Percentiles rank a stretch among this genome's conserved stretches.
phyloP scores from a whole-genome alignment of 2,113 vertebrate species.

The Oryzias woworae region DNA sequence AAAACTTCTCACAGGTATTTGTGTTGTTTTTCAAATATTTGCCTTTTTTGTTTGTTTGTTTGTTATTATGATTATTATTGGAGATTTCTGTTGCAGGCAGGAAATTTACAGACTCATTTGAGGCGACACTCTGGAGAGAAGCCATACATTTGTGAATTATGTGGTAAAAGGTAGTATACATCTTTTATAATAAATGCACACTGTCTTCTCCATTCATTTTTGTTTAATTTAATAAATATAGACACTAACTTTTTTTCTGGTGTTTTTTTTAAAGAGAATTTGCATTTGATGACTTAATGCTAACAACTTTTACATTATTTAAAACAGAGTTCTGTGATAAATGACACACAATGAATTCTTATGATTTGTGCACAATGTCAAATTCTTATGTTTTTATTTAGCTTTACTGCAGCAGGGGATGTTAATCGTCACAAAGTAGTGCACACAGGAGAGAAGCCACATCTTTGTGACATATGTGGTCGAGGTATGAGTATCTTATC shows the following conservation, averaged over 20 bases:
- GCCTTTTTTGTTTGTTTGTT: conserved; percentile 1
- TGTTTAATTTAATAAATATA: too few species aligned
- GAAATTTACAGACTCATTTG: conserved; percentile 95
- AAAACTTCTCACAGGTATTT: conserved; percentile 96
- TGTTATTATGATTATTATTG: neutral
- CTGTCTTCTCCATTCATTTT: too few species aligned
- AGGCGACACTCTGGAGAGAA: conserved; percentile 96
- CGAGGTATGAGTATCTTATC: conserved; percentile 77
- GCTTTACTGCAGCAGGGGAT: conserved; percentile 95
- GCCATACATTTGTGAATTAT: conserved; percentile 97
- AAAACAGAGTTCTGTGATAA: too few species aligned
- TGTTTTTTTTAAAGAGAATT: too few species aligned
- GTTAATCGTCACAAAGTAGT: conserved; percentile 96
- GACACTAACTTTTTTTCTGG: too few species aligned
- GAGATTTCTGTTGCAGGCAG: conserved; percentile 80
- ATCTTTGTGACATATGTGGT: conserved; percentile 95
- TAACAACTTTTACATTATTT: too few species aligned
- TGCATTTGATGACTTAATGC: too few species aligned
- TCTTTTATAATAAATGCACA: neutral
- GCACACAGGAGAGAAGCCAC: conserved; percentile 94
- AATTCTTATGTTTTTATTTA: conserved; percentile 60
- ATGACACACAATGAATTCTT: neutral
- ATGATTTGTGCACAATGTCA: neutral
- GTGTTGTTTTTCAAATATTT: neutral
- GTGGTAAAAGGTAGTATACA: conserved; percentile 88